Base-by-base conservation (phyloP, 2,888 invertebrate species). In the Oasisia sp. region DNA sequence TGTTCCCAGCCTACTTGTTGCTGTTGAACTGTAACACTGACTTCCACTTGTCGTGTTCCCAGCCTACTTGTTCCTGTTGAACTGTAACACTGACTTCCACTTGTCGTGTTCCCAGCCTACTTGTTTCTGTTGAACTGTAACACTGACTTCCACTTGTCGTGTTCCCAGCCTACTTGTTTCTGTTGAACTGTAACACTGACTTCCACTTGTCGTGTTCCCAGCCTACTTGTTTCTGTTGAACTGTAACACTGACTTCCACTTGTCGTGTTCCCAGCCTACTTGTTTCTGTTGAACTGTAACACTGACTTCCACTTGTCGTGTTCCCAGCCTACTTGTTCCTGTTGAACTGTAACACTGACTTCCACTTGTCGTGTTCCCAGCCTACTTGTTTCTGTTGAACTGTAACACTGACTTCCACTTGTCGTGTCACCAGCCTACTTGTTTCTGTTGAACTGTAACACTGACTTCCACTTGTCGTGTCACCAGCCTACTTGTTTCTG, bases 271-370 rank as follows among this genome's bases (percentile, higher is more conserved):
- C 32, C 93, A 96, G 96, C 96, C 0, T 96, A 95, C 92, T 93
- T 95, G 45, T 96, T 96, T 92, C 93, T 96, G 91, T 94, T 96
- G 94, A 94, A 94, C 38, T 95, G 94, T 93, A 98, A 99, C 96
- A 9, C 32, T 38, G 56, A 56, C 19, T 56, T 74, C 2, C 74
- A 74, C 8, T 74, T 8, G 11, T 91, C 32, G 5, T 44, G 44
- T 91, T n/a, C 94, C 32, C 93, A 96, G 96, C 96, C 0, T 96
- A 95, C 92, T 93, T 95, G 45, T 96, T 96, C 92, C 93, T 96
- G 91, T 94, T 96, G 94, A 94, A 94, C 38, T 95, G 94, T 93
- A 98, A 99, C 96, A 9, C 32, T 38, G 56, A 56, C 19, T 56
- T 74, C 2, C 74, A 74, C 8, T 74, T 8, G 11, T 91, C 32